Conservation (phyloP, 2,797 vertebrate genomes). For the Glyptemys insculpta region DNA sequence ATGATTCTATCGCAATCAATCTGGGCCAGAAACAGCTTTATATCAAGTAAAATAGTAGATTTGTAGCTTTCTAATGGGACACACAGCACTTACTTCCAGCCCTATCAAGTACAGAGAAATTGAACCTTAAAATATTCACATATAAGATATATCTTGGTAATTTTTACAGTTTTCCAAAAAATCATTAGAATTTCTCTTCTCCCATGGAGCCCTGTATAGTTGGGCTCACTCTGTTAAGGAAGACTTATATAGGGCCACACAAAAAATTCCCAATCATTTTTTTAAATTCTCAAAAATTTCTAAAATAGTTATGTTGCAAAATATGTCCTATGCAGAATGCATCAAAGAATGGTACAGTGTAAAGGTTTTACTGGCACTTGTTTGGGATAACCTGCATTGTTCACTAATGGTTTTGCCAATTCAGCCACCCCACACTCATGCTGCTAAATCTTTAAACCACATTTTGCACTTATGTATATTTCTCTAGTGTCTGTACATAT, state of each 20-base stretch:
- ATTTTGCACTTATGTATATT: background rate
- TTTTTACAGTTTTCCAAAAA: background rate
- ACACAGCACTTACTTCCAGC: background rate
- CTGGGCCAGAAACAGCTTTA: background rate
- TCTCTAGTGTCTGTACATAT: background rate
- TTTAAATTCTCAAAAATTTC: background rate
- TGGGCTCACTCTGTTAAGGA: too few species aligned
- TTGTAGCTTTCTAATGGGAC: background rate
- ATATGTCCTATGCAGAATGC: background rate
- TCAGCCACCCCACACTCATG: background rate
- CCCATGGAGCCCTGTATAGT: too few species aligned
- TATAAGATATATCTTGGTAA: background rate
- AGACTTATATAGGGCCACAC: too few species aligned
- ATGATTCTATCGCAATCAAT: background rate
- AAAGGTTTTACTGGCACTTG: background rate
- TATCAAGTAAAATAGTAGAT: background rate
- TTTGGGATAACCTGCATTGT: background rate
- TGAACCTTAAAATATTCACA: background rate
- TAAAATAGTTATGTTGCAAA: slow-evolving; percentile 1
- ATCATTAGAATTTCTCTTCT: background rate
- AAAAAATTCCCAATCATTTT: too few species aligned
- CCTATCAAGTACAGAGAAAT: background rate
- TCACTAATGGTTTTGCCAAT: background rate
- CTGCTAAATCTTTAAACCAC: background rate
- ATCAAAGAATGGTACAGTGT: background rate